These are phyloP conservation scores for Habrosyne pyritoides DNA, from an alignment of 2,888 invertebrate genomes.

Conservation along the genomic window DNA sequence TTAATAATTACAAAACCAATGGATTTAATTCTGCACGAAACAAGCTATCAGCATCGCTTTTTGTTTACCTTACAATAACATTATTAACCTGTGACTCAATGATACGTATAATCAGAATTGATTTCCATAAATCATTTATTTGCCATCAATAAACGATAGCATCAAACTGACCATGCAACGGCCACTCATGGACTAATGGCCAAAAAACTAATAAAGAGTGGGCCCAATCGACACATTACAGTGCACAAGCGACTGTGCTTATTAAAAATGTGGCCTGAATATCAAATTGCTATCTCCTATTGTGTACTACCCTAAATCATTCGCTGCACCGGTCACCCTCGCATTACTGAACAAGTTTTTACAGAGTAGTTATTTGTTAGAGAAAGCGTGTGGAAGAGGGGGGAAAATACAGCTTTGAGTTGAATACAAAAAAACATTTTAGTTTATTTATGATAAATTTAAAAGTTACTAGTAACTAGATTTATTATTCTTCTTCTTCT, in stretches of 20 bases:
- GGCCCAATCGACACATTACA: slow-evolving; percentile 67
- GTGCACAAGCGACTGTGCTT: slow-evolving; percentile 60
- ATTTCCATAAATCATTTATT: not conserved
- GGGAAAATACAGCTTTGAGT: slow-evolving; percentile 23
- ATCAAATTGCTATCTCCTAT: slow-evolving; percentile 83
- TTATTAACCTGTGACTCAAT: too few relatives aligned
- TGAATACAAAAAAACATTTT: slow-evolving; percentile 9
- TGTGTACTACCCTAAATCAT: slow-evolving; percentile 66
- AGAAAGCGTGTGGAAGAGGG: slow-evolving; percentile 21
- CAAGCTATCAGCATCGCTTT: too few relatives aligned
- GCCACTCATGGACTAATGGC: slow-evolving; percentile 57
- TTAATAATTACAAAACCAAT: not conserved
- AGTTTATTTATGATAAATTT: too few relatives aligned
- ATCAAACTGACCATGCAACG: slow-evolving; percentile 47
- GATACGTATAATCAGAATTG: too few relatives aligned
- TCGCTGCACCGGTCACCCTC: slow-evolving; percentile 50
- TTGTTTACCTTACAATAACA: too few relatives aligned
- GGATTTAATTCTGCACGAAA: too few relatives aligned
- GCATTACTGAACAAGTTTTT: slow-evolving; percentile 42
- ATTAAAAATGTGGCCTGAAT: slow-evolving; percentile 85
- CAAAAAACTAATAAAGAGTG: slow-evolving; percentile 73
- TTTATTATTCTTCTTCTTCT: too few relatives aligned
- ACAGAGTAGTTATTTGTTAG: slow-evolving; percentile 42
- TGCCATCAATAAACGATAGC: not conserved
- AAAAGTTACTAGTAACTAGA: too few relatives aligned